Base-by-base conservation (phyloP, 2,797 vertebrate species). In the Xenentodon cancila region DNA sequence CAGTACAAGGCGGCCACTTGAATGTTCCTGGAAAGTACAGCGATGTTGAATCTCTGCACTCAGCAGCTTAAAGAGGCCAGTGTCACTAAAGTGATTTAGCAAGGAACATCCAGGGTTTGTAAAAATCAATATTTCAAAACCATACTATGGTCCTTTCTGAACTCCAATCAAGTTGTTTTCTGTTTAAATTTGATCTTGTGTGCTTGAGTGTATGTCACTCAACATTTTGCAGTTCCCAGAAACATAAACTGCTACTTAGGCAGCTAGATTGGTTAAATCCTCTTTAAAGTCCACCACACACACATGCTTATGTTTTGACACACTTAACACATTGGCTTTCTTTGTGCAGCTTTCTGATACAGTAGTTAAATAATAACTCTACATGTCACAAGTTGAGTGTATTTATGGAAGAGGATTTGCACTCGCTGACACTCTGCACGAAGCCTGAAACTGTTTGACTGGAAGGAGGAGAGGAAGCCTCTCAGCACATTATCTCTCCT, bases 401-500 rank as follows among this genome's bases (percentile, higher is more conserved):
- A 82, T 84, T 73, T 82, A 65, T 70, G 30, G 13, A 25, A 27
- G 12, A 30, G 42, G 45, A 59, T 72, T 73, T 69, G 63, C 65
- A 19, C 68, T 65, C 8, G 4, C 59, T 64, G 64, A 72, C 48
- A 52, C 53, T 44, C 44, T 30, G 20, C 32, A 6, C 54, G 71
- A 69, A 82, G 64, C 68, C 56, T 54, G 72, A 57, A 32, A n/a
- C 51, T 51, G 59, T 64, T 74, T 25, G 43, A 67, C 56, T 68
- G 13, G 57, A 58, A 55, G 30, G 56, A 70, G 49, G 68, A 25
- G 47, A 71, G 54, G 73, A 79, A 59, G 71, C 65, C 72, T 69
- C 70, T 12, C 67, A 64, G 60, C 45, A 74, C 65, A 71, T 84
- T 86, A 86, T 88, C 84, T 79, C 68, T 30, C 50, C 61, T 63